Base-by-base conservation (phyloP, 1,140 invertebrate genomes). In the Aleiodes sp. region DNA sequence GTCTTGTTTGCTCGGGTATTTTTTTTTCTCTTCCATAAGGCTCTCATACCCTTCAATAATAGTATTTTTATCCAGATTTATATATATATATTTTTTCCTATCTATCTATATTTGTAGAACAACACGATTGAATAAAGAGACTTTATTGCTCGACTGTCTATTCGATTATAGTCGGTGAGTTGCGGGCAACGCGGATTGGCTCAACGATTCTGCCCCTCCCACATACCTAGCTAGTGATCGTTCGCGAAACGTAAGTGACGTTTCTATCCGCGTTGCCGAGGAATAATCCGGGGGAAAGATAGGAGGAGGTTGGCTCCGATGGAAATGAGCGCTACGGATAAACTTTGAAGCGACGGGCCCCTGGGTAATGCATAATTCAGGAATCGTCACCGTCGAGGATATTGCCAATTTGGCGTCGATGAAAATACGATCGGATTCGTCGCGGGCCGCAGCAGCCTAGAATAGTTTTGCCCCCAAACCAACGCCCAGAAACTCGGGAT, bases 351-450 rank as follows among this genome's bases (percentile, higher is more conserved):
- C 84, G 82, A 83, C 78, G 79, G 82, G 84, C 84, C 82, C 79
- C 77, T 76, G 81, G 82, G 77, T 86, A 80, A 86, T 86, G 85
- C 85, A 86, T 86, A 86, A 86, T 86, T 86, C 85, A 86, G 78
- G 79, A 86, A 86, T 85, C 82, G 83, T 86, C 85, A 85, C 82
- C 78, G 80, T 78, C 83, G 80, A 86, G 85, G 84, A 86, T 86
- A 86, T 86, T 86, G 85, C 83, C 84, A 86, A 86, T 86, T 86
- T 86, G 83, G 82, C 84, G 83, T 84, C 85, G 83, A 86, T 86
- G 84, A 86, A 86, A 86, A 86, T 84, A 84, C 83, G 84, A 86
- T 86, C 81, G 80, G 82, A 85, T 86, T 84, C 84, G 82, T 85
- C 81, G 80, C 43, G 81, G 80, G 71, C 71, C 71, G 46, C 61